phyloP scores from a whole-genome alignment of 1,140 invertebrate genomes.

The Euura saliciscinereae region DNA sequence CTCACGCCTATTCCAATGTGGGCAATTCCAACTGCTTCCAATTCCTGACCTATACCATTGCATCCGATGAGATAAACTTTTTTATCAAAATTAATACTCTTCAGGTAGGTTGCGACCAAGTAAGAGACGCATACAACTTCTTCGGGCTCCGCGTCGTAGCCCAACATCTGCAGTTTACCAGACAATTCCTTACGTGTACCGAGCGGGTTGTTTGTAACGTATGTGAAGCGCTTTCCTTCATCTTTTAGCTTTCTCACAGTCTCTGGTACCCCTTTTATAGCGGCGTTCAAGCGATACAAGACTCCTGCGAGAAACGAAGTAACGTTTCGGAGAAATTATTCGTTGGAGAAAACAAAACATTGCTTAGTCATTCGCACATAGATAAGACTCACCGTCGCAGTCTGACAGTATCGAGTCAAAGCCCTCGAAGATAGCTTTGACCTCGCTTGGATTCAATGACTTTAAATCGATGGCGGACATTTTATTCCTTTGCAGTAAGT shows the following conservation, averaged over 20 bases:
- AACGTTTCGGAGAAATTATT: too few relatives aligned
- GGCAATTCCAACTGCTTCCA: slow-evolving; percentile 78
- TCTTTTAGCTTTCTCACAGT: slow-evolving; percentile 74
- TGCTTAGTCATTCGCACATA: neutral
- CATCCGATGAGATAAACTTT: slow-evolving; percentile 90
- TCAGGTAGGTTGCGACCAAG: slow-evolving; percentile 82
- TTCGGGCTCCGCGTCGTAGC: slow-evolving; percentile 73
- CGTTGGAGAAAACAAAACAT: neutral
- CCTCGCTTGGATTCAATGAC: slow-evolving; percentile 53
- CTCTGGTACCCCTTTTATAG: slow-evolving; percentile 72
- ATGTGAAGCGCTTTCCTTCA: slow-evolving; percentile 85
- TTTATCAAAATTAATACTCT: slow-evolving; percentile 74
- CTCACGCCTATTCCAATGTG: slow-evolving; percentile 71
- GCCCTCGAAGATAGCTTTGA: slow-evolving; percentile 70
- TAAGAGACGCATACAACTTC: slow-evolving; percentile 87
- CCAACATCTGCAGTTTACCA: slow-evolving; percentile 75
- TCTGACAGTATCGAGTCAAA: slow-evolving; percentile 83
- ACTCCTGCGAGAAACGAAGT: slow-evolving; percentile 67
- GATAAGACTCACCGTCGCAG: slow-evolving; percentile 75
- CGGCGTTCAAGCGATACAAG: slow-evolving; percentile 78
- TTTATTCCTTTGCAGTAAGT: neutral
- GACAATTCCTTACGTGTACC: slow-evolving; percentile 82
- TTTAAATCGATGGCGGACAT: slow-evolving; percentile 49
- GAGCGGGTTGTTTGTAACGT: slow-evolving; percentile 94
- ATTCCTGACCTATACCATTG: slow-evolving; percentile 64